Percentiles rank a stretch among this genome's conserved stretches.
phyloP scores from a whole-genome alignment of 2,888 invertebrate species.

The Dicyrtomina minuta region DNA sequence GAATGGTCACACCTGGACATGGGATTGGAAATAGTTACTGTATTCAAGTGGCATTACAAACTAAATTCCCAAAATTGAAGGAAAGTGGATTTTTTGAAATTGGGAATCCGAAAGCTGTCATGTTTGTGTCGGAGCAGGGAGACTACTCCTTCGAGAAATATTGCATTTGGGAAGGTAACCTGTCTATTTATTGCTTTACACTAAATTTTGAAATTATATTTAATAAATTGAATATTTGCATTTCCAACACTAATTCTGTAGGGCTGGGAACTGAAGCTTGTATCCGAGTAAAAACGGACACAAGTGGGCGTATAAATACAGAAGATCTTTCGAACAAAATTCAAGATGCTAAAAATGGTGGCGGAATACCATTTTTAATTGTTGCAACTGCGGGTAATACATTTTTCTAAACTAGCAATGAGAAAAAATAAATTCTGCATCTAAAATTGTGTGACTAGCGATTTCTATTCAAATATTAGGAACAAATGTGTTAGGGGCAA shows the following conservation, averaged over 20 bases:
- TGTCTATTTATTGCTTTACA: not conserved
- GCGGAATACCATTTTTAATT: conserved; percentile 20
- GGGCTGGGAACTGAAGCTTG: conserved; percentile 22
- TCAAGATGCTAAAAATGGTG: not conserved
- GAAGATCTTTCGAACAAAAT: conserved; percentile 18
- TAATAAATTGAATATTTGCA: not conserved
- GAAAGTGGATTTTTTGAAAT: not conserved
- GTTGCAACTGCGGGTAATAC: conserved; percentile 32
- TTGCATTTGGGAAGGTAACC: conserved; percentile 21
- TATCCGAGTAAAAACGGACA: conserved; percentile 27
- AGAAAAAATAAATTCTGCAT: not conserved
- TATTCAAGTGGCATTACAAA: conserved; percentile 20
- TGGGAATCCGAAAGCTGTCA: conserved; percentile 1
- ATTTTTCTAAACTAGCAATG: not conserved
- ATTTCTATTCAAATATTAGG: too few species aligned
- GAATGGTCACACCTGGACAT: conserved; percentile 7
- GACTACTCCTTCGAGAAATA: conserved; percentile 23
- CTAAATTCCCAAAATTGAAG: conserved; percentile 4
- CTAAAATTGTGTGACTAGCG: not conserved
- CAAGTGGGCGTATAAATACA: conserved; percentile 23
- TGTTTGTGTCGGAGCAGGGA: conserved; percentile 28
- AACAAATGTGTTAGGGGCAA: conserved; percentile 32
- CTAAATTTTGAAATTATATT: not conserved
- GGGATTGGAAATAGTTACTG: conserved; percentile 13
- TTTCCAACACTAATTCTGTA: not conserved